Evolutionary conservation across 2,797 vertebrate species (phyloP).

Genomic region (Falco peregrinus): DNA sequence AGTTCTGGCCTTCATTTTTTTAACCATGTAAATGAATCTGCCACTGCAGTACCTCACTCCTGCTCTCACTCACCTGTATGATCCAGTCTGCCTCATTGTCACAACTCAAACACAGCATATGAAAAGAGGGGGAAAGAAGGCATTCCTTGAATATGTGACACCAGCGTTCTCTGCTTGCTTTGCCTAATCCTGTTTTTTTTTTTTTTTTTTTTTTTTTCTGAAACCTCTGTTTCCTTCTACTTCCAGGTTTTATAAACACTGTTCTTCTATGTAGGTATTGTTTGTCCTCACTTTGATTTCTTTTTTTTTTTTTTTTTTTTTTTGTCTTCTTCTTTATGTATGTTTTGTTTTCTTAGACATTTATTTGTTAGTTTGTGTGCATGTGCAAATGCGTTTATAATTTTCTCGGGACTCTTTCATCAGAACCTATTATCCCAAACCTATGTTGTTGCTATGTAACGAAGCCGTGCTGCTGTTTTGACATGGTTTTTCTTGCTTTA

Average conservation of each 20-base stretch:
- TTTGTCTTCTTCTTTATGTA: not conserved
- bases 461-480: not conserved
- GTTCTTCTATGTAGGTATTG: fast-evolving
- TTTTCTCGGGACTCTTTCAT: not conserved
- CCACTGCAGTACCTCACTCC: not conserved
- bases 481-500: not conserved
- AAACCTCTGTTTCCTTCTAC: not conserved
- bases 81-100: not conserved
- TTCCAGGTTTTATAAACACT: not conserved
- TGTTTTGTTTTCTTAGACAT: not conserved
- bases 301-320: not conserved
- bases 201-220: no score
- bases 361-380: not conserved
- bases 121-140: not conserved
- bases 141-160: not conserved
- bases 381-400: not conserved
- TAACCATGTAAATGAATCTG: not conserved
- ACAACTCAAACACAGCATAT: not conserved
- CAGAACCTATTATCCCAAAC: not conserved
- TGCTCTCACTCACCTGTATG: not conserved
- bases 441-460: slow-evolving; percentile 27
- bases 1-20: not conserved
- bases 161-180: not conserved
- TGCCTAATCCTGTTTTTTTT: not conserved
- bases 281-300: not conserved